phyloP scores from a whole-genome alignment of 2,113 vertebrate genomes.

The Abramis brama region DNA sequence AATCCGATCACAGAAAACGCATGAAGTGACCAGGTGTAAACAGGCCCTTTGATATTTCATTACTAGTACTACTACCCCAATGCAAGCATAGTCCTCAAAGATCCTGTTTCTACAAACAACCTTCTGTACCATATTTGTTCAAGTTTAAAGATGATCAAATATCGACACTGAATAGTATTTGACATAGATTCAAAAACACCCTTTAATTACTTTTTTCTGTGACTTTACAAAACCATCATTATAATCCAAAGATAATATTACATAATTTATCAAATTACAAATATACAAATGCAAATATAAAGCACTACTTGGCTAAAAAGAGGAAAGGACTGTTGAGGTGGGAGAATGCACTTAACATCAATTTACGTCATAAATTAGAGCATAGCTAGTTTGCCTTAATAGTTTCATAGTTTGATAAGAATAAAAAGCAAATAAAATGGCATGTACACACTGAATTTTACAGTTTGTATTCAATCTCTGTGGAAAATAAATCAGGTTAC shows the following conservation, averaged over 20 bases:
- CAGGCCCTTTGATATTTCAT: background rate
- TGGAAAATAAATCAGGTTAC: conserved; percentile 37
- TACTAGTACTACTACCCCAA: background rate
- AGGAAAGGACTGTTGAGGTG: background rate
- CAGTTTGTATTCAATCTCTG: conserved; percentile 36
- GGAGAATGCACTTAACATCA: background rate
- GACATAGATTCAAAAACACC: background rate
- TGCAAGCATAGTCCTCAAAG: background rate
- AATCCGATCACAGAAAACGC: too few relatives aligned
- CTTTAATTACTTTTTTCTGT: background rate
- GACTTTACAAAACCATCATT: background rate
- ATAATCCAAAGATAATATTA: background rate
- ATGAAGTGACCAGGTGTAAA: too few relatives aligned
- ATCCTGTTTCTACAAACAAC: background rate
- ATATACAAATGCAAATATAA: background rate
- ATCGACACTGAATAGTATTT: background rate
- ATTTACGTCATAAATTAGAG: conserved; percentile 4
- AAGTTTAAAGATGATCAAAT: background rate
- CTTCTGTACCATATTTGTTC: background rate
- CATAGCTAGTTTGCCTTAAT: conserved; percentile 5
- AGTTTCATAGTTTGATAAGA: conserved; percentile 56
- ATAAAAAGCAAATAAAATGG: conserved; percentile 45
- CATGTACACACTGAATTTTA: conserved; percentile 3
- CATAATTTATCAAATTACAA: background rate
- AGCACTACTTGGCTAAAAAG: background rate